A percentile compares a stretch with the other conserved stretches of the same genome.
Conservation (phyloP, 2,888 invertebrate species). For the Mythimna ferrago region DNA sequence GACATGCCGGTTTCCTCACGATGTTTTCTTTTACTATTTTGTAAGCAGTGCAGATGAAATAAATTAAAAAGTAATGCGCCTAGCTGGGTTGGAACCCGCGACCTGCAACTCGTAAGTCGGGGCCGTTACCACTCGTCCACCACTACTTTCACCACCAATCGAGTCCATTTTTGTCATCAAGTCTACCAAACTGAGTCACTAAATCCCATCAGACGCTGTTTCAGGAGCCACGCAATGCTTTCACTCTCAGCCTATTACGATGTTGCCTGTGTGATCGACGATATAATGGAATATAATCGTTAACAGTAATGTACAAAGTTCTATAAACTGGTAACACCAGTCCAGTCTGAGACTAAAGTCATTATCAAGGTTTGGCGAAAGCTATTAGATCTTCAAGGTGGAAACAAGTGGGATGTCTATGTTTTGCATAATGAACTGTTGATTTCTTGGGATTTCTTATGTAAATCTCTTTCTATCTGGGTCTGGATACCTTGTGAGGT, state of each 20-base stretch:
- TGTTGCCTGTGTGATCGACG: constrained; percentile 11
- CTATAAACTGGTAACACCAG: constrained; percentile 29
- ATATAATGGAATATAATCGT: constrained; percentile 38
- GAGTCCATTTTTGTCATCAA: too few relatives aligned
- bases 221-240: constrained; percentile 29
- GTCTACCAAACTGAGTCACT: not conserved
- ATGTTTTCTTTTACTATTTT: too few relatives aligned
- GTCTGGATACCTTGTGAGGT: too few relatives aligned
- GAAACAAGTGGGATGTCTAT: constrained; percentile 14
- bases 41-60: too few relatives aligned
- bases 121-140: too few relatives aligned
- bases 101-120: too few relatives aligned
- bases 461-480: too few relatives aligned
- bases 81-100: too few relatives aligned
- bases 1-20: too few relatives aligned
- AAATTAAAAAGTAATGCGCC: too few relatives aligned
- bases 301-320: constrained; percentile 25
- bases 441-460: not conserved
- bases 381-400: constrained; percentile 27
- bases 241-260: constrained; percentile 47
- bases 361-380: constrained; percentile 55
- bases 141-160: too few relatives aligned
- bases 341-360: constrained; percentile 32
- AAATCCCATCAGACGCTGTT: constrained; percentile 10
- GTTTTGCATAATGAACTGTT: not conserved